phyloP scores from a whole-genome alignment of 2,888 invertebrate genomes.

The Graphium colonna region DNA sequence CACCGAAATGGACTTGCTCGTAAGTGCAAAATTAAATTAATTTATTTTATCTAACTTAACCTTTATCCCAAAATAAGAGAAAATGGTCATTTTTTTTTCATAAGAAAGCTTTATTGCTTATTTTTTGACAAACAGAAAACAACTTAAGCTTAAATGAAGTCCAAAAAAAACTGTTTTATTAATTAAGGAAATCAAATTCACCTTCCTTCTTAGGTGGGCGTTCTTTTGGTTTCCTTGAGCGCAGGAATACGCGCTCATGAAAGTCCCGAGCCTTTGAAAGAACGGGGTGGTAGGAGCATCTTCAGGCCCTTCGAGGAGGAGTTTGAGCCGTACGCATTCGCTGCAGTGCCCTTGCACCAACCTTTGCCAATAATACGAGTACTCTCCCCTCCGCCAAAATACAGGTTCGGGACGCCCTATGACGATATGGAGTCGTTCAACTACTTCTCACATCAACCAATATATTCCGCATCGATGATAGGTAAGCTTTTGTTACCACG shows the following conservation, averaged over 20 bases:
- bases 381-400: slow-evolving; percentile 39
- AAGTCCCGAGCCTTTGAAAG: slow-evolving; percentile 30
- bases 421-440: slow-evolving; percentile 15
- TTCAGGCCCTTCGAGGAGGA: slow-evolving; percentile 42
- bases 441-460: slow-evolving; percentile 12
- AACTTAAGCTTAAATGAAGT: too few relatives aligned
- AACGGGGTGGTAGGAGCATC: slow-evolving; percentile 44
- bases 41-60: background rate
- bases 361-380: slow-evolving; percentile 57
- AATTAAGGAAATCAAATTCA: too few relatives aligned
- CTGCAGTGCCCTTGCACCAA: slow-evolving; percentile 57
- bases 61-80: too few relatives aligned
- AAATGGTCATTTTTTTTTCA: background rate
- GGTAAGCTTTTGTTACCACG: slow-evolving; percentile 26
- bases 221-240: background rate
- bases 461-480: slow-evolving; percentile 25
- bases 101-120: background rate
- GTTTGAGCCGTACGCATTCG: slow-evolving; percentile 53
- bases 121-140: too few relatives aligned
- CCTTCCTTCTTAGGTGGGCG: background rate
- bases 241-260: background rate
- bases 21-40: background rate
- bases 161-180: too few relatives aligned
- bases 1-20: slow-evolving; percentile 7
- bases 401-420: slow-evolving; percentile 30